Evolutionary conservation across 2,113 vertebrate species (phyloP).

Genomic region (Ornithorhynchus anatinus): DNA sequence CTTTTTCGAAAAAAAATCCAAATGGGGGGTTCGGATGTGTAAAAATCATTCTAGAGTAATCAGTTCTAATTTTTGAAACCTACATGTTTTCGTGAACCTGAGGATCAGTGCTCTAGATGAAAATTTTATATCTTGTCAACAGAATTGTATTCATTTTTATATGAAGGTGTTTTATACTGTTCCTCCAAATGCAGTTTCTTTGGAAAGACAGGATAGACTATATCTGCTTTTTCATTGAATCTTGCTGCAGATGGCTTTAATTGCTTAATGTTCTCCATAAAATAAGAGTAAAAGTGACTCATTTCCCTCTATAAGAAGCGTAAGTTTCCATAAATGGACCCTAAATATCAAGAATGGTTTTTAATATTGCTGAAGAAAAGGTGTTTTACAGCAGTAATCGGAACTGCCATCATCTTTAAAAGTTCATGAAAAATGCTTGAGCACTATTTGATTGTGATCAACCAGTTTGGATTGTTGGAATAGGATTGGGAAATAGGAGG

Average conservation of each 20-base stretch:
- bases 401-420: too few relatives aligned
- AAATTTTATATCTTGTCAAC: not conserved
- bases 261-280: not conserved
- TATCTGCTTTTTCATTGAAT: not conserved
- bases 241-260: not conserved
- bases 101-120: not conserved
- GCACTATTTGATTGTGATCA: too few relatives aligned
- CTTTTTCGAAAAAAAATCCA: not conserved
- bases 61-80: too few relatives aligned
- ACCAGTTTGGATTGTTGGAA: too few relatives aligned
- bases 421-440: too few relatives aligned
- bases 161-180: not conserved
- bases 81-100: not conserved
- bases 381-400: not conserved
- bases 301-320: not conserved
- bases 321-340: not conserved
- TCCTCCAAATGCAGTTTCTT: not conserved
- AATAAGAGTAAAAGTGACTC: not conserved
- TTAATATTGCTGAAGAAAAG: not conserved
- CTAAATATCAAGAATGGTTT: not conserved
- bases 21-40: not conserved
- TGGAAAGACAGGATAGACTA: not conserved
- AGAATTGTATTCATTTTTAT: not conserved
- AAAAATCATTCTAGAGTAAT: too few relatives aligned
- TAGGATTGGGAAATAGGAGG: too few relatives aligned